Evolutionary conservation across 2,888 invertebrate species (phyloP), one percentile per base, ranked within the genome.

Genomic region (Gastrophysa polygoni): DNA sequence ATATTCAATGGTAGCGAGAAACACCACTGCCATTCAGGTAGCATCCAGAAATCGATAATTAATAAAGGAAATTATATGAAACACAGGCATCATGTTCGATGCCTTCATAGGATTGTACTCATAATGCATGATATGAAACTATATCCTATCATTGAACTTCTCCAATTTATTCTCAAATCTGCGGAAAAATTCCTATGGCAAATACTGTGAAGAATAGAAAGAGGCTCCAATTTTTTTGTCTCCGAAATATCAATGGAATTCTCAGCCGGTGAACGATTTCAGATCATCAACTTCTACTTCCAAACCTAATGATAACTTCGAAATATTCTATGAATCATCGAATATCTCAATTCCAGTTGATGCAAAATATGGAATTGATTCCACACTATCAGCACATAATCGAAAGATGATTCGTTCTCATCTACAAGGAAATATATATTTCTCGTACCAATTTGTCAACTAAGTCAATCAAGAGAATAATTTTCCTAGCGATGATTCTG

Each of bases 121-220:
- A n/a, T n/a, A 48, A 16, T 21, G 16, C 11, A 21, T 48, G 21
- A 48, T 48, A 48, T 24, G 21, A 14, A 16, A 24, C 21, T 7
- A 21, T 14, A 20, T 8, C n/a, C n/a, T 48, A 48, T 10, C 21
- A 48, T 48, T 21, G 11, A 2, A 7, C 48, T 11, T 21, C 24
- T 14, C 21, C 48, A 48, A 24, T 48, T 21, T 48, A 14, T 48
- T 48, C 24, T 1, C 14, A 48, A 48, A 48, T 48, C 21, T 48
- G 48, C 24, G 48, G 11, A 24, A 48, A 48, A 24, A 48, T 48
- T 8, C 48, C 48, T 7, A 11, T 48, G 21, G 48, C 48, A 48
- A 48, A 48, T 48, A 48, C 8, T 48, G 11, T 48, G 7, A 48
- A 48, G 11, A 48, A 48, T 21, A 48, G 48, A 48, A 48, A 48